phyloP scores from a whole-genome alignment of 2,113 vertebrate genomes.

The Saimiri boliviensis region DNA sequence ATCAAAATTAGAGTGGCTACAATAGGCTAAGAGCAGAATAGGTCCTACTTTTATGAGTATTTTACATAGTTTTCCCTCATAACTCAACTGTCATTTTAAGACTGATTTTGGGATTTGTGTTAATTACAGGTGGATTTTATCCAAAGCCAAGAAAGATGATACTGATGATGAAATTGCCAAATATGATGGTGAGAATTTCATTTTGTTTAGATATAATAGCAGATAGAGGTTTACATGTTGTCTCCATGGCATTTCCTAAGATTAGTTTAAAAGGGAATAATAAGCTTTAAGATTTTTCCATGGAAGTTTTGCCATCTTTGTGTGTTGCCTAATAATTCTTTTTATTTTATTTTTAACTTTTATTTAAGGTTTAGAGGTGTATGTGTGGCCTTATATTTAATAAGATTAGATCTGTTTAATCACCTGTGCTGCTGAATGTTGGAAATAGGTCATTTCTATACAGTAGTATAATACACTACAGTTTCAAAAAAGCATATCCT shows the following conservation, averaged over 20 bases:
- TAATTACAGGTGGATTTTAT: constrained; percentile 93
- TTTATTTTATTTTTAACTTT: too few relatives aligned
- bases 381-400: not conserved
- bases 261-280: not conserved
- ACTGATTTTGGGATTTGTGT: constrained; percentile 38
- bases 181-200: constrained; percentile 92
- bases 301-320: not conserved
- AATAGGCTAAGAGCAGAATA: not conserved
- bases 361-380: too few relatives aligned
- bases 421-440: not conserved
- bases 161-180: constrained; percentile 98
- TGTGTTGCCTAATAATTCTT: not conserved
- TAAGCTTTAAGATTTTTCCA: not conserved
- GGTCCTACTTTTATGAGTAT: not conserved
- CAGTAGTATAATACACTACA: not conserved
- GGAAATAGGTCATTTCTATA: not conserved
- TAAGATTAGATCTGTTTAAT: constrained; percentile 1
- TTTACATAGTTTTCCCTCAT: not conserved
- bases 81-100: not conserved
- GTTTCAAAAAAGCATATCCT: not conserved
- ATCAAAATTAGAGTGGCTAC: not conserved
- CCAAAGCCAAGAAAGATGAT: constrained; percentile 97
- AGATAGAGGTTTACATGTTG: not conserved
- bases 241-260: not conserved
- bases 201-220: not conserved